Evolutionary conservation across 2,888 invertebrate species (phyloP).

Genomic region (Epistrophe grossulariae): DNA sequence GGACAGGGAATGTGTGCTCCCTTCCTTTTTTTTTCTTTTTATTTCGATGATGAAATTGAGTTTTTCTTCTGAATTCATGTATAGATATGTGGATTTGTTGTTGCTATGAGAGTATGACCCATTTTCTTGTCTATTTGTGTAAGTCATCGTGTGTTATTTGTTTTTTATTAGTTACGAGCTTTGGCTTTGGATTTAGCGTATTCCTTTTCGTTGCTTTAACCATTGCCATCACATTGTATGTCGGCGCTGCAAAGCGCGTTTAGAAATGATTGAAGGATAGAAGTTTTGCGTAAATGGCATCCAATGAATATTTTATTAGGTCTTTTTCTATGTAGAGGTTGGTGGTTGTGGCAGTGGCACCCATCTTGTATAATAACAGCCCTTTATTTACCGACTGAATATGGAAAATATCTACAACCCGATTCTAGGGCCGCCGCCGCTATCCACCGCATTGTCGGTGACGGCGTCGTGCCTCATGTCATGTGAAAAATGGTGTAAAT

Average conservation of each 20-base stretch:
- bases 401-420: constrained; percentile 11
- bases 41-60: constrained; percentile 63
- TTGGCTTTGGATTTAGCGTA: constrained; percentile 44
- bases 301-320: constrained; percentile 73
- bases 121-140: constrained; percentile 34
- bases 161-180: constrained; percentile 59
- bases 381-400: background rate
- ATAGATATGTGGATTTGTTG: constrained; percentile 14
- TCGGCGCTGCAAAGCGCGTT: constrained; percentile 4
- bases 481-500: constrained; percentile 11
- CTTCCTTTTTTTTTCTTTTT: constrained; percentile 44
- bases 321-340: constrained; percentile 22
- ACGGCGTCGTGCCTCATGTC: background rate
- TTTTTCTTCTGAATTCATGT: constrained; percentile 30
- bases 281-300: constrained; percentile 52
- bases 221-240: constrained; percentile 52
- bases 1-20: background rate
- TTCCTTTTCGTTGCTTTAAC: constrained; percentile 8
- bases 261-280: constrained; percentile 10
- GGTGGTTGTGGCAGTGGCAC: constrained; percentile 42
- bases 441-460: background rate
- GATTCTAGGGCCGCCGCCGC: background rate
- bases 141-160: constrained; percentile 38
- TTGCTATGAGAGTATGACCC: constrained; percentile 44
- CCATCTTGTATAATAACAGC: constrained; percentile 22